Evolutionary conservation across 2,797 vertebrate genomes (phyloP).

Genomic region (Huso huso): DNA sequence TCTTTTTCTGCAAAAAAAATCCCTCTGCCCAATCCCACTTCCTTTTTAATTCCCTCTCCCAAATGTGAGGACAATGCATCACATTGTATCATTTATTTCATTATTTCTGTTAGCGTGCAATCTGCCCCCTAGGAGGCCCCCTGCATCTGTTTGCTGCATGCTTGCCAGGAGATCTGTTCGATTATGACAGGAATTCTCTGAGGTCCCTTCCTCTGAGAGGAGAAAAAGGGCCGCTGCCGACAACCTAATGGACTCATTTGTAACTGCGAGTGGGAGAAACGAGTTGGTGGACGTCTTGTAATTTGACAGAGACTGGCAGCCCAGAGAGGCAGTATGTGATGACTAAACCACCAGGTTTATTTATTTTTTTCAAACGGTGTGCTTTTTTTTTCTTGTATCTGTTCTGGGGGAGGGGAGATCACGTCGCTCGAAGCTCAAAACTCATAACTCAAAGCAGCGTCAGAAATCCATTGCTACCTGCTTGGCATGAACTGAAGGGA

Average conservation of each 20-base stretch:
- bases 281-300: constrained; percentile 74
- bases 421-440: background rate
- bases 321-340: constrained; percentile 59
- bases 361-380: background rate
- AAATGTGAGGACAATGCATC: constrained; percentile 47
- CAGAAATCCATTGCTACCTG: constrained; percentile 35
- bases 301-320: constrained; percentile 82
- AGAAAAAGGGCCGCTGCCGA: constrained; percentile 66
- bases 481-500: constrained; percentile 43
- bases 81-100: constrained; percentile 50
- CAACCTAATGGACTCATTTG: constrained; percentile 91
- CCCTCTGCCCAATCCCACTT: constrained; percentile 21
- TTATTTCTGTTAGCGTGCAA: constrained; percentile 62
- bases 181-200: constrained; percentile 67
- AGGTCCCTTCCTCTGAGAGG: constrained; percentile 55
- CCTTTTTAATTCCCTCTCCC: constrained; percentile 17
- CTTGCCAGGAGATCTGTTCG: constrained; percentile 57
- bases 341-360: constrained; percentile 43
- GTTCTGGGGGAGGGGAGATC: background rate
- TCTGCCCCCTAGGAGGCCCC: constrained; percentile 55
- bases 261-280: constrained; percentile 78
- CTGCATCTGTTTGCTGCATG: constrained; percentile 61
- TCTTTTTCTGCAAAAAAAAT: background rate
- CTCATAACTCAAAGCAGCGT: constrained; percentile 56
- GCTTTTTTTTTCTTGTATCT: constrained; percentile 20